A percentile compares a stretch with the other conserved stretches of the same genome.
Evolutionary conservation across 2,113 vertebrate genomes (phyloP).

Genomic region (Limnothrissa miodon): DNA sequence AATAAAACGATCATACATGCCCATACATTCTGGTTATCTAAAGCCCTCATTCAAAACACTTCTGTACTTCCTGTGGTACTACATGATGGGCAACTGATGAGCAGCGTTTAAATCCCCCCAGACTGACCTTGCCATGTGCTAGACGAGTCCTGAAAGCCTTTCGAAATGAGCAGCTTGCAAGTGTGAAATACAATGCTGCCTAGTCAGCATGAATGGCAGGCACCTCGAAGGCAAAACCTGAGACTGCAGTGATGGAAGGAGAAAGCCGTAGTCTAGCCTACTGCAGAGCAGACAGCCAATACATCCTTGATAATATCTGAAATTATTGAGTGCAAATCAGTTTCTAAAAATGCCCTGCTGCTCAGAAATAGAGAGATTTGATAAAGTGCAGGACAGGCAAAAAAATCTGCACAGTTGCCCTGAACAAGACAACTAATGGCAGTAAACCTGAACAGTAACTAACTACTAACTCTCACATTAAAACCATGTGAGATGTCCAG

Average conservation of each 20-base stretch:
- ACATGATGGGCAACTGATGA: neutral
- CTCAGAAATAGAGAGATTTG: neutral
- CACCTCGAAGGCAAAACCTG: neutral
- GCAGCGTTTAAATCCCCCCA: neutral
- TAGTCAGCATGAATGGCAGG: neutral
- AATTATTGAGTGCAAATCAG: neutral
- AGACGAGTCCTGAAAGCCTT: conserved; percentile 13
- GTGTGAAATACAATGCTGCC: conserved; percentile 34
- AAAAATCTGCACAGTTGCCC: neutral
- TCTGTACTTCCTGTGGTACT: neutral
- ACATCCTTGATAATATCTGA: neutral
- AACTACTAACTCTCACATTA: neutral
- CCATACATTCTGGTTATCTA: no score
- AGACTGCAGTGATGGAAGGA: neutral
- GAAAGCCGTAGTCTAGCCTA: neutral
- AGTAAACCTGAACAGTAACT: neutral
- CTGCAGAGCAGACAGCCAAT: neutral
- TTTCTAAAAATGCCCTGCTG: neutral
- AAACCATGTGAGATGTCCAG: neutral
- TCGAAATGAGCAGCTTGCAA: neutral
- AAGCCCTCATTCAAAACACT: neutral
- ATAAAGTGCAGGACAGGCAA: neutral
- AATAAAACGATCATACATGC: neutral
- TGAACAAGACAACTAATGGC: neutral
- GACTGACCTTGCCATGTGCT: conserved; percentile 30